Evolutionary conservation across 2,888 invertebrate species (phyloP).

Genomic region (Allolobophora icterica): DNA sequence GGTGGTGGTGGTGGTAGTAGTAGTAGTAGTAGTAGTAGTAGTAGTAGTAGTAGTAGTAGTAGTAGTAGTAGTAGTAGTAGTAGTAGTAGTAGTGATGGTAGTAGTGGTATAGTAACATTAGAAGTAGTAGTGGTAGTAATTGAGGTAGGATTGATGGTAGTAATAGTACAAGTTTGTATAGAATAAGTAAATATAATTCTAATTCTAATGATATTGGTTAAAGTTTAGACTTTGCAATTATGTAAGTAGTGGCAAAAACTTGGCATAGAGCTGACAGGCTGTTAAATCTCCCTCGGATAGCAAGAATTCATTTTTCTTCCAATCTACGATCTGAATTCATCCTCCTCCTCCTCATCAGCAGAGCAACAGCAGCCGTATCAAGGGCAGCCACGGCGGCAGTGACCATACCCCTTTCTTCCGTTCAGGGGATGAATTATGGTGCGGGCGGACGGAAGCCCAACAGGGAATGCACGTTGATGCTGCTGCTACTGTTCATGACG

Average conservation of each 20-base stretch:
- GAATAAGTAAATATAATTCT: too few relatives aligned
- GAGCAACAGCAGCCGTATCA: background rate
- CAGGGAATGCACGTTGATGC: background rate
- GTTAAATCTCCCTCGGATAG: too few relatives aligned
- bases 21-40: constrained; percentile 31
- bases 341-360: background rate
- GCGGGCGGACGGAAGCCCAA: background rate
- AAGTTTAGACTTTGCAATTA: background rate
- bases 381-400: too few relatives aligned
- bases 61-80: constrained; percentile 32
- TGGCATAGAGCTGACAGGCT: background rate
- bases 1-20: background rate
- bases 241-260: background rate
- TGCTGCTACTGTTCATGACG: background rate
- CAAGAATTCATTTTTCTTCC: too few relatives aligned
- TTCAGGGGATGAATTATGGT: background rate
- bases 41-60: constrained; percentile 31
- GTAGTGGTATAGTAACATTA: too few relatives aligned
- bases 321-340: too few relatives aligned
- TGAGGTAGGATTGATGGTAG: too few relatives aligned
- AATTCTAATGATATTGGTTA: too few relatives aligned
- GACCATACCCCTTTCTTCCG: background rate
- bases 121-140: too few relatives aligned
- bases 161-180: too few relatives aligned
- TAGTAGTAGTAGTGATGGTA: constrained; percentile 27